Evolutionary conservation across 2,888 invertebrate genomes (phyloP), one percentile per base, ranked within the genome.

Genomic region (Germaria angustata): DNA sequence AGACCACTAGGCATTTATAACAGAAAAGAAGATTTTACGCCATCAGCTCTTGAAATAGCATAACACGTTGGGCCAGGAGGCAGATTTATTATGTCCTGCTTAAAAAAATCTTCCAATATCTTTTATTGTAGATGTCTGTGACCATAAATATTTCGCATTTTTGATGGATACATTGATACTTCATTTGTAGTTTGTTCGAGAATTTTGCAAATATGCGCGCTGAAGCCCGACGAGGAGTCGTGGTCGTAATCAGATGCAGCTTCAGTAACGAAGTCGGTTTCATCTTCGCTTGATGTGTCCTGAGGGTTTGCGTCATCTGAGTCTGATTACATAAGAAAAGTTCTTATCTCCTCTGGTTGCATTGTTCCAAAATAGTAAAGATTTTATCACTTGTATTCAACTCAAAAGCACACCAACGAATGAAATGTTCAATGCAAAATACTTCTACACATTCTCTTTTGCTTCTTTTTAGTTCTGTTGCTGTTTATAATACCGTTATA

Each of bases 261-360:
- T 41, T 61, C 61, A 39, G 24, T 41, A 41, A 61, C 36, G 34
- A 61, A 3, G 15, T 61, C 61, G 13, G 8, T 4, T 61, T 61
- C 61, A 41, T 61, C 39, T 61, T 61, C 41, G 24, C 61, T 41
- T 24, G 41, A 22, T 41, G 57, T 20, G 20, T 57, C 34, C 13
- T 57, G 17, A 11, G 57, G 11, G 5, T 4, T 57, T 34, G 17
- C 57, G 2, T 57, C 34, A 5, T 36, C 34, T 34, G 20, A 36
- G 34, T 57, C 55, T 17, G 55, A 34, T 57, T 57, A 20, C 55
- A 57, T 36, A 13, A 57, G 36, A 8, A 34, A 20, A 34, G 34
- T 4, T 36, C 55, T 57, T 3, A 34, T 57, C 11, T 57, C 55
- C 6, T 57, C 55, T 20, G 34, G 55, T 34, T 57, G 17, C 55